Evolutionary conservation across 92 coral and sea anemone genomes (phyloP).

Genomic region (Paramuricea clavata): DNA sequence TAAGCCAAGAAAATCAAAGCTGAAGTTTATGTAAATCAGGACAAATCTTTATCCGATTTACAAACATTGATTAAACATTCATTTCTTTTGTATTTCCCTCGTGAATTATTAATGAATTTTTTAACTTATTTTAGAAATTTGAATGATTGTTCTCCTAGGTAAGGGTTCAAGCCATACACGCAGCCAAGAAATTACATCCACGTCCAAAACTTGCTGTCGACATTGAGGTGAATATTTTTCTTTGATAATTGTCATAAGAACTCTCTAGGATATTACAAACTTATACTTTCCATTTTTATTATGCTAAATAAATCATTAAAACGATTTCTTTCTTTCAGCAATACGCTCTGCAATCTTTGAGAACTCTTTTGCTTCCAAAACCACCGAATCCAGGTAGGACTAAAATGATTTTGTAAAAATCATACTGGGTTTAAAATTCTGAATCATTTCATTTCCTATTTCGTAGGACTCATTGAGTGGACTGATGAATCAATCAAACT

Average conservation of each 20-base stretch:
- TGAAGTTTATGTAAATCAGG: too few relatives aligned
- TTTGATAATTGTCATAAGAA: not conserved
- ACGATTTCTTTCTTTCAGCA: slow-evolving; percentile 36
- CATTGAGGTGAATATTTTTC: slow-evolving; percentile 77
- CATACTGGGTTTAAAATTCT: not conserved
- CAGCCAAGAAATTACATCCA: slow-evolving; percentile 93
- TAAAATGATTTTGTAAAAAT: not conserved
- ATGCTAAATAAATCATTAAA: not conserved
- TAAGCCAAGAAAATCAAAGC: too few relatives aligned
- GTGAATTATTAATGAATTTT: too few relatives aligned
- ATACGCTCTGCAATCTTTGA: slow-evolving; percentile 68
- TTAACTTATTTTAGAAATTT: too few relatives aligned
- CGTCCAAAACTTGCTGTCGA: slow-evolving; percentile 83
- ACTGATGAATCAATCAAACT: slow-evolving; percentile 95
- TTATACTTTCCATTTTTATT: too few relatives aligned
- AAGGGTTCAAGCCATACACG: slow-evolving; percentile 95
- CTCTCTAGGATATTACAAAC: too few relatives aligned
- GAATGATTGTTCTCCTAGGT: slow-evolving; percentile 71
- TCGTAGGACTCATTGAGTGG: slow-evolving; percentile 78
- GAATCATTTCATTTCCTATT: not conserved
- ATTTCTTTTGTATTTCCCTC: too few relatives aligned
- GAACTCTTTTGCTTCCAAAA: slow-evolving; percentile 57
- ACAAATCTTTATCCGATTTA: too few relatives aligned
- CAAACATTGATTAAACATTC: too few relatives aligned
- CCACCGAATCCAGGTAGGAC: slow-evolving; percentile 47